phyloP scores from a whole-genome alignment of 2,888 invertebrate genomes.

The Tenthredo livida region DNA sequence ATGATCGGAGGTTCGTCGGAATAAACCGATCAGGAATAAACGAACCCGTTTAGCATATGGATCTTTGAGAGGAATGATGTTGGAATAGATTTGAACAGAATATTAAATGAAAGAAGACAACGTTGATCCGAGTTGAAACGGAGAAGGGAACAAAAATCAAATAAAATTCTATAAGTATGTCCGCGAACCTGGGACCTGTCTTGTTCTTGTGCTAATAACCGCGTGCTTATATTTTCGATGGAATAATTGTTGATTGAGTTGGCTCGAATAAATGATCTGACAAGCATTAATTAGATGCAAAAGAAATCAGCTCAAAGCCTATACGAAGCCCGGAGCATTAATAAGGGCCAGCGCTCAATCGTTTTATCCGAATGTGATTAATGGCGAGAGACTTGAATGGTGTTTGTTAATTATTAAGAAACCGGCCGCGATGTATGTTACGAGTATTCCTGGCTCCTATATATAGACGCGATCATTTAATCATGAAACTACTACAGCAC shows the following conservation, averaged over 20 bases:
- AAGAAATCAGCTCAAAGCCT: conserved; percentile 3
- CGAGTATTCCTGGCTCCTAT: background rate
- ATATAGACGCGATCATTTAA: conserved; percentile 28
- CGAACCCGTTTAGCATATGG: background rate
- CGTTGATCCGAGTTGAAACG: background rate
- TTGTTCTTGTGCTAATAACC: background rate
- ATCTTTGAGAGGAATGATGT: background rate
- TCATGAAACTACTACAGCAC: conserved; percentile 34
- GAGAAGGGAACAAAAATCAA: background rate
- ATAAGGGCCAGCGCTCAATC: background rate
- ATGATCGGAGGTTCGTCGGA: conserved; percentile 11
- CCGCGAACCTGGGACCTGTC: conserved; percentile 1
- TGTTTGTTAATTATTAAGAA: conserved; percentile 34
- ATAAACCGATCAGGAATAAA: background rate
- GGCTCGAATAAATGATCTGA: conserved; percentile 12
- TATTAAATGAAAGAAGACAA: background rate
- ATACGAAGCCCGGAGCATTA: conserved; percentile 14
- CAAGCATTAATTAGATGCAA: conserved; percentile 22
- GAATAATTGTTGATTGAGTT: conserved; percentile 31
- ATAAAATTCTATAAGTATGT: background rate
- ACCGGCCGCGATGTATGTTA: conserved; percentile 3
- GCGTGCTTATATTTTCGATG: background rate
- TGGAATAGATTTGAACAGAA: background rate
- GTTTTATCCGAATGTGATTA: conserved; percentile 33
- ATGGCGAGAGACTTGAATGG: conserved; percentile 33